Base-by-base conservation (phyloP, 92 coral and sea anemone genomes). In the Actinernus sp. region DNA sequence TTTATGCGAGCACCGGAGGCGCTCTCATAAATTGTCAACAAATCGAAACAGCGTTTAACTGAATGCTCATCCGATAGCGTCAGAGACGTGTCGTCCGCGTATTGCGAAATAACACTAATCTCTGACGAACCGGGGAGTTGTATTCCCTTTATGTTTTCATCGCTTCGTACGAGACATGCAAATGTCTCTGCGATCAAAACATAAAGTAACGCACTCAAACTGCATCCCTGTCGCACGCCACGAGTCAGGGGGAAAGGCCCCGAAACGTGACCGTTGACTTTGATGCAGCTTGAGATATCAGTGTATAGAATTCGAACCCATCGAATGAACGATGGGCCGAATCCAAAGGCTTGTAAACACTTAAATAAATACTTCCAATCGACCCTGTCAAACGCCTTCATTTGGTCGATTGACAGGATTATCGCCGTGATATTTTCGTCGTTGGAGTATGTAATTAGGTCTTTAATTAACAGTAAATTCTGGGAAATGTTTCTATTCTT, bases 271-370 rank as follows among this genome's bases (percentile, higher is more conserved):
- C 81, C 73, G 25, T 73, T 73, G 25, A 32, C 43, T 34, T 55
- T 61, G n/a, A 61, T 45, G 20, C 56, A 47, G 6, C 59, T 58
- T 8, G 38, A 71, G 25, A 60, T 61, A 25, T 55, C 49, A 9
- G 63, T 37, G 40, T 74, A 74, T 40, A 74, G 45, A 9, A 74
- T 63, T 2, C 56, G 37, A 9, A 49, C 38, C 81, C 74, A 63
- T 22, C 28, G 62, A n/a, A 63, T 62, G 24, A 73, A 73, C 1
- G 81, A 73, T 55, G 74, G 31, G 25, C 74, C 73, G 37, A 62
- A 58, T 11, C 45, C 55, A 58, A 61, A 62, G 23, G 56, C 30
- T 9, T 46, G 9, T 16, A 71, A 55, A 27, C 37, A 33, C 0
- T 56, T 14, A 14, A 58, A 71, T 16, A 71, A 37, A 32, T 24